Evolutionary conservation across 2,888 invertebrate genomes (phyloP), one percentile per base, ranked within the genome.

Genomic region (Tyria jacobaeae): DNA sequence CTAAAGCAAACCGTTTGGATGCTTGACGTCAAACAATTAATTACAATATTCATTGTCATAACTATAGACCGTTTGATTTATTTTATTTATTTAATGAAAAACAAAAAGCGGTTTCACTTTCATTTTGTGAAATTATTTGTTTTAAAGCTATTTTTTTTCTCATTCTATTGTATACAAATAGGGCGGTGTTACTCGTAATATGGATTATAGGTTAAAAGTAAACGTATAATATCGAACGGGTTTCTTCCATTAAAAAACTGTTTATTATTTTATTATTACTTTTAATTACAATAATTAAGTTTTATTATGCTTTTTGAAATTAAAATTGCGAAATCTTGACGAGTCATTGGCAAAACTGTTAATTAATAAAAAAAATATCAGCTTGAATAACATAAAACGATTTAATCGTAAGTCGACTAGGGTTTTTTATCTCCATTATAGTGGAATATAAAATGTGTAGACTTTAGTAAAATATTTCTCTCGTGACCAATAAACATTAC

Each of bases 171-270:
- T n/a, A n/a, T n/a, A n/a, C n/a, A 51, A 50, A 59, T 62, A 63
- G 58, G 68, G 17, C 39, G 41, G 48, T 39, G 62, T 64, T 62
- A 70, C 63, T 59, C 52, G 27, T 31, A 17, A 44, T 15, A 41
- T 15, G 41, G 58, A 62, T 73, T 70, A 70, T 62, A 53, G 47
- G 24, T 10, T 55, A 62, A n/a, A 48, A 52, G n/a, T 49, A 49
- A 31, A 9, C 31, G n/a, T 4, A 47, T 21, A n/a, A n/a, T 47
- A n/a, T 31, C 17, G 31, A 54, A 57, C 66, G 62, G 53, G 79
- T 76, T 81, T 82, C 79, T 82, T 83, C 82, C 82, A 82, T 69
- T 70, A 70, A 78, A 73, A 78, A 75, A 65, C 62, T 21, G 49
- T n/a, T n/a, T n/a, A n/a, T n/a, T n/a, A n/a, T n/a, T n/a, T n/a